Evolutionary conservation across 2,888 invertebrate species (phyloP).

Genomic region (Dascillus cervinus): DNA sequence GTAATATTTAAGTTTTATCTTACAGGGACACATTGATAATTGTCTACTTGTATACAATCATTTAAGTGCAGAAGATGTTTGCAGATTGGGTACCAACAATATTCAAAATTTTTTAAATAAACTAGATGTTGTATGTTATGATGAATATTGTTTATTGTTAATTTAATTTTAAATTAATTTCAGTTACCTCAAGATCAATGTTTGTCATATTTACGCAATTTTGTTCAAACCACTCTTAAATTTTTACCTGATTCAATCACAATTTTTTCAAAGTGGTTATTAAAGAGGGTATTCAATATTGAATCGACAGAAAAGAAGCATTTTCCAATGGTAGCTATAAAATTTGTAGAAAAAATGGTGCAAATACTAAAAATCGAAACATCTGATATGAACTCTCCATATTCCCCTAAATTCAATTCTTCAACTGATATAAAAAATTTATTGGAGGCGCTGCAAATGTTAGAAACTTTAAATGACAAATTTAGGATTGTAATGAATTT

Average conservation of each 20-base stretch:
- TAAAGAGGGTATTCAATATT: slow-evolving; percentile 22
- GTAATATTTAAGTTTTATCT: slow-evolving; percentile 31
- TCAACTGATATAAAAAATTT: slow-evolving; percentile 9
- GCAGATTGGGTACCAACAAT: slow-evolving; percentile 18
- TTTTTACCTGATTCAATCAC: slow-evolving; percentile 23
- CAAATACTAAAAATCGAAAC: slow-evolving; percentile 27
- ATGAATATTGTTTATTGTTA: no score
- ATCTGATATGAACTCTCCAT: slow-evolving; percentile 8
- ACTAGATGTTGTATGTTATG: slow-evolving; percentile 23
- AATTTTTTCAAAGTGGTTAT: slow-evolving; percentile 29
- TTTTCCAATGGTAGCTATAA: slow-evolving; percentile 35
- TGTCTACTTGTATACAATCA: slow-evolving; percentile 31
- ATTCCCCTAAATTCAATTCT: no score
- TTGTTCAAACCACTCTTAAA: slow-evolving; percentile 28
- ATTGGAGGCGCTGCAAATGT: slow-evolving; percentile 12
- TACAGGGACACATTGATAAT: slow-evolving; percentile 31
- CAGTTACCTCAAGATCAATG: slow-evolving; percentile 19
- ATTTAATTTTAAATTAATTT: no score
- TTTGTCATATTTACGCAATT: slow-evolving; percentile 26
- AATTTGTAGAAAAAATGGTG: slow-evolving; percentile 21
- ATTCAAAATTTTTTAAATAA: slow-evolving; percentile 24
- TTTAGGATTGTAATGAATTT: slow-evolving; percentile 25
- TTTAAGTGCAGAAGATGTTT: slow-evolving; percentile 19
- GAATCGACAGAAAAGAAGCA: slow-evolving; percentile 24
- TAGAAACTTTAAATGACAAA: slow-evolving; percentile 24